Evolutionary conservation across 1,140 invertebrate species (phyloP), one percentile per base, ranked within the genome.

Genomic region (Littorina saxatilis): DNA sequence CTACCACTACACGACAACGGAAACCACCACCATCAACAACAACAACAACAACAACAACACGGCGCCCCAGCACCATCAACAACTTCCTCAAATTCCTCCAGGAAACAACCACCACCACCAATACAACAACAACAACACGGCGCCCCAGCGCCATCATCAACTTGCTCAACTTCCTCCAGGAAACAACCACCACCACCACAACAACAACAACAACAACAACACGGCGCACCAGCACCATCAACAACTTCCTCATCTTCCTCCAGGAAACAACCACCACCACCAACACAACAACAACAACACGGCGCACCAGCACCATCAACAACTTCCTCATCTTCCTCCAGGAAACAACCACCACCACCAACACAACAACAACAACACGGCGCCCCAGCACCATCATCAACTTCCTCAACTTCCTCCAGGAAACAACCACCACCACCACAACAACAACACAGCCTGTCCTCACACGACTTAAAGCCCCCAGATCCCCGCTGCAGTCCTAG

Each of bases 141-240:
- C 61, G 61, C 61, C 35, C 29, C 61, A 63, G 35, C 61, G 61
- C 61, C 61, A 63, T 27, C 61, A 63, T 63, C 61, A 63, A 63
- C n/a, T n/a, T n/a, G n/a, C n/a, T n/a, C n/a, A n/a, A n/a, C n/a
- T n/a, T n/a, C n/a, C n/a, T n/a, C n/a, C n/a, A n/a, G n/a, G n/a
- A n/a, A n/a, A n/a, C n/a, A n/a, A n/a, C n/a, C n/a, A n/a, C n/a
- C n/a, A n/a, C n/a, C n/a, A n/a, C n/a, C n/a, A n/a, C n/a, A n/a
- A n/a, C n/a, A n/a, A n/a, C n/a, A n/a, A n/a, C n/a, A n/a, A n/a
- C n/a, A n/a, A n/a, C n/a, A n/a, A n/a, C n/a, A n/a, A n/a, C n/a
- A 35, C 61, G 11, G 11, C 61, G 29, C 61, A 27, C 4, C 55
- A 15, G 20, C 20, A 5, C 55, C 55, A 15, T 23, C 27, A 27